Evolutionary conservation across 37 sponge, comb jelly and placozoan genomes (phyloP), one percentile per base, ranked within the genome.

Genomic region (Chondrosia reniformis): DNA sequence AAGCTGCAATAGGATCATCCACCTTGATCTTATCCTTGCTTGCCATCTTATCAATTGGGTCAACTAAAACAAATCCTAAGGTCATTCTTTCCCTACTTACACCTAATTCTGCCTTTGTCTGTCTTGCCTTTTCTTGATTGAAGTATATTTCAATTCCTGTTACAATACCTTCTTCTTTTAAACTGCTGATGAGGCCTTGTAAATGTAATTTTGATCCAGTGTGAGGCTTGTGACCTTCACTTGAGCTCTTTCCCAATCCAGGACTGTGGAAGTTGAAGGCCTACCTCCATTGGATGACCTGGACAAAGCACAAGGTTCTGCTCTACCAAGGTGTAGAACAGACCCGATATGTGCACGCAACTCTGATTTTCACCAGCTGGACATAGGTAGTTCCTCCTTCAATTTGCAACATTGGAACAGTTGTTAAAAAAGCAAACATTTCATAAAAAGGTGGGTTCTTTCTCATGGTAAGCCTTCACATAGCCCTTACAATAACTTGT

Each of bases 391-490:
- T 69, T 69, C 15, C 42, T 0, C 72, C 12, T 59, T 59, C 61
- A 5, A 59, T 59, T n/a, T n/a, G n/a, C n/a, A n/a, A n/a, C n/a
- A n/a, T n/a, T n/a, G n/a, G n/a, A n/a, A n/a, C n/a, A n/a, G n/a
- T n/a, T n/a, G n/a, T n/a, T 7, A 59, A 84, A 4, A 64, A 10
- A 37, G 55, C 33, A n/a, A n/a, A n/a, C 34, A 63, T 58, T 10
- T 38, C 77, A 33, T 76, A 76, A 46, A 64, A 79, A 22, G 65
- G 65, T 30, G 79, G 79, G 33, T 64, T 62, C 79, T 36, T 79
- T 24, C 65, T 22, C 79, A 79, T 79, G 21, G 79, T 79, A 7
- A 66, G 79, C 42, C 79, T 38, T 17, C 79, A 79, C 65, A 64
- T 79, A 7, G 79, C 79, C n/a, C 42, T 62, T 7, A 63, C 66